Percentiles rank a stretch among this genome's conserved stretches.
These are phyloP conservation scores for Astyanax mexicanus DNA, from an alignment of 2,797 vertebrate species.

Conservation along the genomic window DNA sequence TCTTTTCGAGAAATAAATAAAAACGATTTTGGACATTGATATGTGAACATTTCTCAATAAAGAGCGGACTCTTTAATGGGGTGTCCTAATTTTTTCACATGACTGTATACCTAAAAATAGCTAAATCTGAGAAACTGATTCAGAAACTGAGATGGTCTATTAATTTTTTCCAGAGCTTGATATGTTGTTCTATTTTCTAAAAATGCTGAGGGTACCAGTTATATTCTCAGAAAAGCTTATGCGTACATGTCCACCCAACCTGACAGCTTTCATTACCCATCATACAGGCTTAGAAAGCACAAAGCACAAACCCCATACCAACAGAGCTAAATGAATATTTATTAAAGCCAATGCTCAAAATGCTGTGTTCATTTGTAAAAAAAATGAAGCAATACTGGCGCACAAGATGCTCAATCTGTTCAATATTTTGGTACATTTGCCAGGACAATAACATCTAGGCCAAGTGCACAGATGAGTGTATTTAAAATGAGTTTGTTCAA, in stretches of 20 bases:
- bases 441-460: neutral
- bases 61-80: too few species aligned
- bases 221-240: too few species aligned
- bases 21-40: too few species aligned
- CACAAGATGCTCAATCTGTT: neutral
- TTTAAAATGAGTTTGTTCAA: slow-evolving; percentile 13
- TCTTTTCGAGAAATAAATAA: too few species aligned
- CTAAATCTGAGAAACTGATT: too few species aligned
- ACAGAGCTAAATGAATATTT: neutral
- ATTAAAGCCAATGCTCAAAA: neutral
- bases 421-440: neutral
- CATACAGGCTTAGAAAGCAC: neutral
- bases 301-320: neutral
- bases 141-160: too few species aligned
- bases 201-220: too few species aligned
- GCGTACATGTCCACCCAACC: slow-evolving; percentile 30
- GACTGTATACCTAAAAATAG: too few species aligned
- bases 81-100: too few species aligned
- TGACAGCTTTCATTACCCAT: neutral
- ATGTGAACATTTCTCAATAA: too few species aligned
- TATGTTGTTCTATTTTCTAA: too few species aligned
- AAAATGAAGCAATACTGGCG: neutral
- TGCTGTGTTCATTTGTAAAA: neutral
- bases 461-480: slow-evolving; percentile 6
- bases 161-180: too few species aligned